A percentile compares a stretch with the other conserved stretches of the same genome.
phyloP scores from a whole-genome alignment of 2,888 invertebrate genomes.

The Epirrita christyi region DNA sequence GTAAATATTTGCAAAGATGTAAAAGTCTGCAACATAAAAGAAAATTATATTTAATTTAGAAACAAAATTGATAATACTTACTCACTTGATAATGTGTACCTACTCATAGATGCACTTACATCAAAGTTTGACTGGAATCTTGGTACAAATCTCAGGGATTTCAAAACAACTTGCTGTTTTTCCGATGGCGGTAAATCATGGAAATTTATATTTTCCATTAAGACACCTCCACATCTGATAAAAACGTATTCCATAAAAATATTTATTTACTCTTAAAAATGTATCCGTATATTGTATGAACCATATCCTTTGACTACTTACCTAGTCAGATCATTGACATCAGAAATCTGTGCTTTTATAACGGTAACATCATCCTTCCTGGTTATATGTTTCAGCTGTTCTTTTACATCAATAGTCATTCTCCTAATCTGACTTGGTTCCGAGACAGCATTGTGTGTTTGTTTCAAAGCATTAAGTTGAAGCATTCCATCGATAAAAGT shows the following conservation, averaged over 20 bases:
- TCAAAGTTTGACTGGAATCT: constrained; percentile 30
- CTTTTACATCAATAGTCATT: constrained; percentile 41
- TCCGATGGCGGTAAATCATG: constrained; percentile 32
- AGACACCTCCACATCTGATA: constrained; percentile 52
- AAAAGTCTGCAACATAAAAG: constrained; percentile 29
- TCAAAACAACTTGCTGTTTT: constrained; percentile 29
- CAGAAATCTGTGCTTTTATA: constrained; percentile 35
- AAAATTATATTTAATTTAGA: not conserved
- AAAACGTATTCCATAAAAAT: not conserved
- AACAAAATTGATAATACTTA: not conserved
- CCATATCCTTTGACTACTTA: constrained; percentile 14
- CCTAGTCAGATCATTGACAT: constrained; percentile 39
- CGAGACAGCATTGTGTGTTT: constrained; percentile 83
- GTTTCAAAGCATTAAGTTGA: constrained; percentile 88
- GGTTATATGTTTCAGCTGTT: constrained; percentile 28
- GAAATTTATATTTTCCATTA: constrained; percentile 42
- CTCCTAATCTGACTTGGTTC: constrained; percentile 79
- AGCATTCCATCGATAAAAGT: constrained; percentile 92
- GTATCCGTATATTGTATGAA: no score
- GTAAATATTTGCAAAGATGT: constrained; percentile 41
- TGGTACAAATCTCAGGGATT: constrained; percentile 37
- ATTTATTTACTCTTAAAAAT: not conserved
- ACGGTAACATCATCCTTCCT: constrained; percentile 15
- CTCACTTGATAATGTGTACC: no score
- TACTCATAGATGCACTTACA: constrained; percentile 31